Conservation (phyloP, 1,140 invertebrate genomes). For the Acyrthosiphon pisum region DNA sequence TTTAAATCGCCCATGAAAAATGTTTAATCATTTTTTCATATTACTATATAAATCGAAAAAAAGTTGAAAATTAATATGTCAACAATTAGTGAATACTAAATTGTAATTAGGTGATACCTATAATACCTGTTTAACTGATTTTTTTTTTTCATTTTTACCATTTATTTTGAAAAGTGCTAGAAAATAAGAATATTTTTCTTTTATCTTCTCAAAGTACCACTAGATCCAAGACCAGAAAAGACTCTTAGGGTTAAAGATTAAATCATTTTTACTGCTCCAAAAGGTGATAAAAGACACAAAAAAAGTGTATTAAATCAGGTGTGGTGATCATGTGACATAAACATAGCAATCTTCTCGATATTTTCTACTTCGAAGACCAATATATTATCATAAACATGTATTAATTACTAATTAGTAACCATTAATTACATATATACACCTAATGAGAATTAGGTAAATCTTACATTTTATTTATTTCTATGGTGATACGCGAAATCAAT, state of each 20-base stretch:
- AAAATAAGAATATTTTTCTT: not conserved
- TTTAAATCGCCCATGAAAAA: not conserved
- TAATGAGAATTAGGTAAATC: too few species aligned
- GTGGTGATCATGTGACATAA: too few species aligned
- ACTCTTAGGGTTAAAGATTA: not conserved
- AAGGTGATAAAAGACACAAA: not conserved
- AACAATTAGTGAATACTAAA: too few species aligned
- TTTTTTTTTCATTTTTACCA: not conserved
- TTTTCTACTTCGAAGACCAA: too few species aligned
- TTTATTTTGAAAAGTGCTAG: not conserved
- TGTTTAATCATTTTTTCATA: not conserved
- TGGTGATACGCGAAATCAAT: too few species aligned
- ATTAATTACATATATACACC: too few species aligned
- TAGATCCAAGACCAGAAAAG: not conserved
- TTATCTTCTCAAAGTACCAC: not conserved
- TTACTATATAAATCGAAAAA: not conserved
- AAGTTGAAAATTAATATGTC: not conserved
- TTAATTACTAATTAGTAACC: too few species aligned
- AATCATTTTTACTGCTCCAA: not conserved
- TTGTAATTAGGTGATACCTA: not conserved
- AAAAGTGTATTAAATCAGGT: too few species aligned
- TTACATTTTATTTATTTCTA: too few species aligned
- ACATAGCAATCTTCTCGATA: too few species aligned
- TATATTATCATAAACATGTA: too few species aligned
- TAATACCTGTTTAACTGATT: not conserved